Percentiles rank a stretch among this genome's conserved stretches.
Evolutionary conservation across 2,888 invertebrate species (phyloP).

Genomic region (Drosophila fungiperda): DNA sequence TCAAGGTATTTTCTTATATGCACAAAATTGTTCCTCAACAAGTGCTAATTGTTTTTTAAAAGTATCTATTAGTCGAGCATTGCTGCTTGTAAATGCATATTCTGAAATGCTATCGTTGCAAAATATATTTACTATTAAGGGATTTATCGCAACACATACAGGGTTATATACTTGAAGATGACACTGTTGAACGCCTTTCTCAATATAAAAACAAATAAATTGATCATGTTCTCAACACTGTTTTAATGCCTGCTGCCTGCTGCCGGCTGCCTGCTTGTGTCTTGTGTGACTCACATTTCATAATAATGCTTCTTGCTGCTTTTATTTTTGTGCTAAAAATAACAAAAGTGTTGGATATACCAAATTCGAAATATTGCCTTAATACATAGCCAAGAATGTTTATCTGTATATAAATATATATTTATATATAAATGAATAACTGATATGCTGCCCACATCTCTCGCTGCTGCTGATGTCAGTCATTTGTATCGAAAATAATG

Average conservation of each 20-base stretch:
- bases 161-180: neutral
- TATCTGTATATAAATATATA: slow-evolving; percentile 8
- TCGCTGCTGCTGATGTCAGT: slow-evolving; percentile 16
- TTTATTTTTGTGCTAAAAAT: slow-evolving; percentile 49
- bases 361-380: slow-evolving; percentile 59
- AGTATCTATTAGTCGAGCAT: neutral
- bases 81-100: slow-evolving; percentile 5
- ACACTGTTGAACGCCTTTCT: slow-evolving; percentile 39
- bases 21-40: neutral
- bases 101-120: slow-evolving; percentile 12
- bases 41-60: neutral
- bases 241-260: neutral
- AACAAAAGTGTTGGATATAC: slow-evolving; percentile 50
- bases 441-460: slow-evolving; percentile 13
- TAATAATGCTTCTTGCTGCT: slow-evolving; percentile 32
- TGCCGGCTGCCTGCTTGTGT: slow-evolving; percentile 7
- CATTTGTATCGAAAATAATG: slow-evolving; percentile 41
- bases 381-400: slow-evolving; percentile 14
- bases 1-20: neutral
- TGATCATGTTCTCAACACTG: slow-evolving; percentile 25
- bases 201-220: slow-evolving; percentile 34
- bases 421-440: slow-evolving; percentile 17
- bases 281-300: slow-evolving; percentile 55
- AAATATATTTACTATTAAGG: neutral
- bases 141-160: slow-evolving; percentile 16